Evolutionary conservation across 1,140 invertebrate genomes (phyloP).

Genomic region (Diorhabda carinulata): DNA sequence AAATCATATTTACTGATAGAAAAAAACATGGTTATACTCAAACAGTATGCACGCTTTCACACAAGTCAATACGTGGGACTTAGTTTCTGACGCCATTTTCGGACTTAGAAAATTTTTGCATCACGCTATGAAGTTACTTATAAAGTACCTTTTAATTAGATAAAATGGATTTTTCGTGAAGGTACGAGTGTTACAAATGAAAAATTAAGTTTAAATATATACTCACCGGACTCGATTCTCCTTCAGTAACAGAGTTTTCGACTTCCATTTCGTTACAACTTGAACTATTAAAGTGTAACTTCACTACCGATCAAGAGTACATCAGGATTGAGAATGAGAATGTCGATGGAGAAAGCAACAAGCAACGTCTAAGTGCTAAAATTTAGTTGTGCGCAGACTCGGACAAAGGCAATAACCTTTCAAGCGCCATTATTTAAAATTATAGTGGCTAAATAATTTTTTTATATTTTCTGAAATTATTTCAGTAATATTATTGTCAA

Average conservation of each 20-base stretch:
- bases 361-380: slow-evolving; percentile 23
- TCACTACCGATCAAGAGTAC: slow-evolving; percentile 8
- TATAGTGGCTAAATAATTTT: too few species aligned
- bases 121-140: slow-evolving; percentile 33
- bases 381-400: slow-evolving; percentile 14
- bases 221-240: slow-evolving; percentile 42
- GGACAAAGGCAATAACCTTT: slow-evolving; percentile 15
- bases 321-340: not conserved
- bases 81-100: slow-evolving; percentile 77
- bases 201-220: slow-evolving; percentile 30
- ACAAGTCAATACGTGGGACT: slow-evolving; percentile 51
- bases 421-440: slow-evolving; percentile 5
- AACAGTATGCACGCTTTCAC: not conserved
- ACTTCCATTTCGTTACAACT: slow-evolving; percentile 39
- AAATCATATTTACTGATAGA: slow-evolving; percentile 8
- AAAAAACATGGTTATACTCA: slow-evolving; percentile 12
- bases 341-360: slow-evolving; percentile 10
- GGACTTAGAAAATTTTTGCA: slow-evolving; percentile 78
- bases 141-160: slow-evolving; percentile 32
- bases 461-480: too few species aligned
- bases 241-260: slow-evolving; percentile 39
- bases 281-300: slow-evolving; percentile 23
- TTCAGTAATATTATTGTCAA: too few species aligned
- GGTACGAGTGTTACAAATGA: slow-evolving; percentile 26
- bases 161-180: slow-evolving; percentile 23